phyloP scores from a whole-genome alignment of 1,140 invertebrate species.

The Harlomillsia oculata region DNA sequence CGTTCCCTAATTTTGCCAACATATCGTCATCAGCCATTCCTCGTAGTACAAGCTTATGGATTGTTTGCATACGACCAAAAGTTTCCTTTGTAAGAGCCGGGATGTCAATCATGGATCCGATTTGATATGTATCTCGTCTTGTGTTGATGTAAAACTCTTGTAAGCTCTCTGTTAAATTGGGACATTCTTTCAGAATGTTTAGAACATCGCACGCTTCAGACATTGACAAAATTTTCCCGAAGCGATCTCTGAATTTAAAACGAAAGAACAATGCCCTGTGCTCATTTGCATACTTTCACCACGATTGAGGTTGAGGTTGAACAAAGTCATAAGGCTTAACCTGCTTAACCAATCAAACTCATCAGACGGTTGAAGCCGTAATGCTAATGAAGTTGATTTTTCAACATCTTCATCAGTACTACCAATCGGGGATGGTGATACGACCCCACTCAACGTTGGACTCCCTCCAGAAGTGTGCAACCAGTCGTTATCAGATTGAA shows the following conservation, averaged over 20 bases:
- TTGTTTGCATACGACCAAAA: neutral
- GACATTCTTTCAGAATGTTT: constrained; percentile 11
- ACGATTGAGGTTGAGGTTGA: too few species aligned
- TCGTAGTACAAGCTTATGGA: constrained; percentile 5
- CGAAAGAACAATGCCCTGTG: too few species aligned
- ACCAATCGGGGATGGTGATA: too few species aligned
- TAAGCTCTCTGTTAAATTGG: neutral
- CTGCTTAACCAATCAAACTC: too few species aligned
- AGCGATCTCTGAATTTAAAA: constrained; percentile 8
- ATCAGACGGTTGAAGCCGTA: too few species aligned
- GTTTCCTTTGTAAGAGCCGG: neutral
- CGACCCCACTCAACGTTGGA: too few species aligned
- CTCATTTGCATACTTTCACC: too few species aligned
- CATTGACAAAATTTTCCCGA: constrained; percentile 6
- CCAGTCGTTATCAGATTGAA: too few species aligned
- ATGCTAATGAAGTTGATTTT: too few species aligned
- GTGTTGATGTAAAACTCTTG: constrained; percentile 20
- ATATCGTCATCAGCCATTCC: constrained; percentile 19
- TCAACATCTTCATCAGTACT: too few species aligned
- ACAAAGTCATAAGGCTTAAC: too few species aligned
- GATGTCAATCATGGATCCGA: neutral
- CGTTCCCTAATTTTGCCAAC: constrained; percentile 10
- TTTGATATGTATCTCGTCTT: neutral
- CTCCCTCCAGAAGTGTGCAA: too few species aligned
- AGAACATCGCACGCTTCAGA: constrained; percentile 16